These are phyloP conservation scores for Netelia fuscicornis DNA, from an alignment of 2,888 invertebrate species.

Conservation along the genomic window DNA sequence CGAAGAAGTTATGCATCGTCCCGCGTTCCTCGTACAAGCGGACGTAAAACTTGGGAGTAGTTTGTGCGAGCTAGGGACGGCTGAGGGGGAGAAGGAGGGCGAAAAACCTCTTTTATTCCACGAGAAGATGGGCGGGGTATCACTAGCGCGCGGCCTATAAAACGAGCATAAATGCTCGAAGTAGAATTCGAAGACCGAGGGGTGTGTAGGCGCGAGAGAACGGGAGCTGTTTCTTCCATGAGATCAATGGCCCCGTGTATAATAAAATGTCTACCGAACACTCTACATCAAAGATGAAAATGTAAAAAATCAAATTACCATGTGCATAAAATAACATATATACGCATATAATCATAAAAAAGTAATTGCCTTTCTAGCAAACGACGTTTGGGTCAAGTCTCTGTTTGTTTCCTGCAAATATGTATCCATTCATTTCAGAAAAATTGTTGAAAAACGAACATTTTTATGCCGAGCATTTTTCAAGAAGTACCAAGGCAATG, in stretches of 20 bases:
- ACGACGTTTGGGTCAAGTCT: too few species aligned
- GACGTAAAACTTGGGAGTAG: conserved; percentile 57
- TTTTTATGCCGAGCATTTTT: not conserved
- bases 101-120: conserved; percentile 55
- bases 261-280: not conserved
- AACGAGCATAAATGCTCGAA: conserved; percentile 54
- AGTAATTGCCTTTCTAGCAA: too few species aligned
- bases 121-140: conserved; percentile 44
- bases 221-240: conserved; percentile 18
- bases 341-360: too few species aligned
- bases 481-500: not conserved
- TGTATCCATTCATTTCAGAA: too few species aligned
- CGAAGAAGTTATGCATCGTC: conserved; percentile 51
- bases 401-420: too few species aligned
- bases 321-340: too few species aligned
- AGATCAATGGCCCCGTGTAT: conserved; percentile 27
- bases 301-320: too few species aligned
- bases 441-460: not conserved
- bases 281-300: not conserved
- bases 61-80: conserved; percentile 41
- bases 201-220: conserved; percentile 8
- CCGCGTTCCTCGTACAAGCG: conserved; percentile 42
- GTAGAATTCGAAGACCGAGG: conserved; percentile 31
- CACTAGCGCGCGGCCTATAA: conserved; percentile 45
- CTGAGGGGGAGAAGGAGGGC: not conserved